Evolutionary conservation across 2,888 invertebrate genomes (phyloP).

Genomic region (Trilocha varians): DNA sequence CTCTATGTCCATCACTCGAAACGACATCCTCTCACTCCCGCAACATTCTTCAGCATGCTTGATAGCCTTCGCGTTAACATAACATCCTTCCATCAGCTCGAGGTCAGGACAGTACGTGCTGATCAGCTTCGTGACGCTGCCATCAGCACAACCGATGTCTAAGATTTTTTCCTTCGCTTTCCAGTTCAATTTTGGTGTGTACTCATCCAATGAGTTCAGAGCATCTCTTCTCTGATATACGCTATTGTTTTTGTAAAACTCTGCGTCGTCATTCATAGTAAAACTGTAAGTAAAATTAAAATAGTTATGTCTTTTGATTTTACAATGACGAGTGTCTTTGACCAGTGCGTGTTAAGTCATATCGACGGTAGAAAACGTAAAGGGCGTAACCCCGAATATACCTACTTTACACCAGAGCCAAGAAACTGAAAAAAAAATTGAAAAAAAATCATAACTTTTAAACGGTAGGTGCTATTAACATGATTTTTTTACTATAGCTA

Average conservation of each 20-base stretch:
- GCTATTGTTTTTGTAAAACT: not conserved
- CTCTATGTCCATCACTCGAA: constrained; percentile 74
- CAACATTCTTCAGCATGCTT: constrained; percentile 73
- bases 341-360: too few species aligned
- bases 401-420: too few species aligned
- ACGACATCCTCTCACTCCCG: constrained; percentile 48
- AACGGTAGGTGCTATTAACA: too few species aligned
- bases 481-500: too few species aligned
- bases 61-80: constrained; percentile 82
- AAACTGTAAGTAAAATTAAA: not conserved
- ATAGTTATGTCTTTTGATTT: too few species aligned
- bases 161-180: not conserved
- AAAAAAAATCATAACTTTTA: too few species aligned
- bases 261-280: constrained; percentile 5
- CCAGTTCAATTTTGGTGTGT: not conserved
- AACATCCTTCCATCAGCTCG: constrained; percentile 74
- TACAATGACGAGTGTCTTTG: too few species aligned
- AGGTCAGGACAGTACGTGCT: constrained; percentile 73
- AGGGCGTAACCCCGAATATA: too few species aligned
- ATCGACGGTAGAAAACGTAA: too few species aligned
- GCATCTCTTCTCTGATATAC: constrained; percentile 29
- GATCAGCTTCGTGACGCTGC: constrained; percentile 76
- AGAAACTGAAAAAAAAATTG: too few species aligned
- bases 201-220: not conserved
- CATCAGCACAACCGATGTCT: constrained; percentile 79